These are phyloP conservation scores for Sparus aurata DNA, from an alignment of 2,797 vertebrate species.

Conservation along the genomic window DNA sequence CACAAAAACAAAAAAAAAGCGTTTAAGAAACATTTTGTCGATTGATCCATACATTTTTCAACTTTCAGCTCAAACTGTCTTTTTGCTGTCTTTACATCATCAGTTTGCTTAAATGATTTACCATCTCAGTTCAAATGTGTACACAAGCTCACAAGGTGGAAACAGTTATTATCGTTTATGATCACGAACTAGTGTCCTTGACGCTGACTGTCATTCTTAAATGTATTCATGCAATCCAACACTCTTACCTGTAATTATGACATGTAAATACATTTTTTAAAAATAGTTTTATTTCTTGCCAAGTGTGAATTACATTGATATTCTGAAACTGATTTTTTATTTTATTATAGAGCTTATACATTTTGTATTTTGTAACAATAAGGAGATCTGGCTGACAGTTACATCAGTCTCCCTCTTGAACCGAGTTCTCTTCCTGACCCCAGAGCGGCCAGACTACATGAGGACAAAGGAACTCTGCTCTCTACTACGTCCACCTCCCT, in stretches of 20 bases:
- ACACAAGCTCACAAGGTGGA: neutral
- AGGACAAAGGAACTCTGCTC: slow-evolving; percentile 75
- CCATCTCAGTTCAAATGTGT: neutral
- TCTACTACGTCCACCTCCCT: slow-evolving; percentile 42
- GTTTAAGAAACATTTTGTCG: too few species aligned
- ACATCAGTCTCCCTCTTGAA: slow-evolving; percentile 39
- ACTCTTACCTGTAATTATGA: neutral
- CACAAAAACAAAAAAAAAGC: too few species aligned
- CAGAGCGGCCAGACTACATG: slow-evolving; percentile 43
- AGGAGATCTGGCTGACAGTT: slow-evolving; percentile 12
- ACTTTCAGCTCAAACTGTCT: neutral
- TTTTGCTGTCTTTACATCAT: neutral
- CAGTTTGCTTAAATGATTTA: neutral
- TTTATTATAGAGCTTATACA: neutral
- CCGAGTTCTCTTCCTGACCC: slow-evolving; percentile 48
- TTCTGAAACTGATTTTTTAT: neutral
- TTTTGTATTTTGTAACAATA: too few species aligned
- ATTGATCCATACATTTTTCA: too few species aligned
- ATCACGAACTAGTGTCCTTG: too few species aligned
- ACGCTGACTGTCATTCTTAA: neutral
- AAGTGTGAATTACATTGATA: neutral
- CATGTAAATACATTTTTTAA: neutral
- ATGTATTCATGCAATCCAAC: neutral
- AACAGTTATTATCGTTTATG: too few species aligned
- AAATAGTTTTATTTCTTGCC: neutral